Evolutionary conservation across 2,888 invertebrate genomes (phyloP).

Genomic region (Keiferia lycopersicella): DNA sequence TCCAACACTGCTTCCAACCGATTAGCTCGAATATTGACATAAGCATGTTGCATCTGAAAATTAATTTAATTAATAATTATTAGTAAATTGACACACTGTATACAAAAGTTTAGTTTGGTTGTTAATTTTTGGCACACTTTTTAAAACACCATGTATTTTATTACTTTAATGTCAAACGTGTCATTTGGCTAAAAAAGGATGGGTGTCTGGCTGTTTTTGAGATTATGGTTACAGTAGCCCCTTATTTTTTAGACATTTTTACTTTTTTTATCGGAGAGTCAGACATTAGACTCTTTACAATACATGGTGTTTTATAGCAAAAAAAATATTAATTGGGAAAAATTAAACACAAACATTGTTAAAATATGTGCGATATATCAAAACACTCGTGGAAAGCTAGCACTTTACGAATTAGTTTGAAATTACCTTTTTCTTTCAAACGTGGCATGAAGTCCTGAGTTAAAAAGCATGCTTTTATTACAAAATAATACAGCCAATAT

Average conservation of each 20-base stretch:
- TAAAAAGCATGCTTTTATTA: conserved; percentile 17
- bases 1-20: conserved; percentile 82
- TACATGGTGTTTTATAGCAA: not conserved
- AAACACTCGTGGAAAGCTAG: not conserved
- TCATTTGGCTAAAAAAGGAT: too few relatives aligned
- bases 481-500: not conserved
- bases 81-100: conserved; percentile 27
- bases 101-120: conserved; percentile 39
- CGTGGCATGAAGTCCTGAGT: not conserved
- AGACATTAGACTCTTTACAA: not conserved
- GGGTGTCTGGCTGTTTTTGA: too few relatives aligned
- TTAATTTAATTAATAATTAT: conserved; percentile 55
- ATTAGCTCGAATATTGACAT: conserved; percentile 82
- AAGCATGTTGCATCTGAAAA: conserved; percentile 81
- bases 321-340: not conserved
- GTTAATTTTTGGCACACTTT: conserved; percentile 30
- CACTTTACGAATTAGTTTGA: not conserved
- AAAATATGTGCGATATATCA: not conserved
- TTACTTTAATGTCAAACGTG: too few relatives aligned
- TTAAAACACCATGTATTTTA: not conserved
- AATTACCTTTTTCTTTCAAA: not conserved
- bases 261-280: not conserved
- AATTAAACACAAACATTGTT: not conserved
- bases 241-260: not conserved
- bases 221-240: too few relatives aligned